A percentile compares a stretch with the other conserved stretches of the same genome.
Conservation (phyloP, 2,888 invertebrate species). For the Auanema freiburgensis region DNA sequence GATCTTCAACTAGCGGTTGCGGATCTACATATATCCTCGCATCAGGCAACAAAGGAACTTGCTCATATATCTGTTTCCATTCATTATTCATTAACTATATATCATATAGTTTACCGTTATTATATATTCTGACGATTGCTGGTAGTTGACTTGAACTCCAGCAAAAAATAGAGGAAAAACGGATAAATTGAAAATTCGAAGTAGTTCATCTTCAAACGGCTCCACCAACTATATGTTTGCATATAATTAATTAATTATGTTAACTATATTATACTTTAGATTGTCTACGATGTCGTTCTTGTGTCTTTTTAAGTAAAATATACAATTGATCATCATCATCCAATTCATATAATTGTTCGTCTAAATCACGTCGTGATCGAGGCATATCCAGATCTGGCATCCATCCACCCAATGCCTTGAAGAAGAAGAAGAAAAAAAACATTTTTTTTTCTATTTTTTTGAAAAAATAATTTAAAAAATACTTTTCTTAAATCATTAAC, state of each 20-base stretch:
- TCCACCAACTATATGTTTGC: not conserved
- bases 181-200: slow-evolving; percentile 38
- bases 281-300: no score
- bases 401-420: slow-evolving; percentile 36
- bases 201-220: slow-evolving; percentile 30
- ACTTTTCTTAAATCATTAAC: no score
- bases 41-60: slow-evolving; percentile 33
- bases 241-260: no score
- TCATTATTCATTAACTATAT: no score
- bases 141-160: slow-evolving; percentile 40
- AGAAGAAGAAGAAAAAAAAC: not conserved
- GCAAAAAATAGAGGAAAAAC: slow-evolving; percentile 41
- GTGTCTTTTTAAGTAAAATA: no score
- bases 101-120: slow-evolving; percentile 27
- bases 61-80: slow-evolving; percentile 33
- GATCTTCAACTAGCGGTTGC: slow-evolving; percentile 11
- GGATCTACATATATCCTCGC: slow-evolving; percentile 22
- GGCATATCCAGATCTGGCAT: slow-evolving; percentile 28
- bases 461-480: not conserved
- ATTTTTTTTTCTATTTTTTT: not conserved
- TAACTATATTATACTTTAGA: no score
- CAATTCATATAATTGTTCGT: slow-evolving; percentile 2
- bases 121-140: slow-evolving; percentile 30
- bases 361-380: slow-evolving; percentile 1
- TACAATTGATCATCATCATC: slow-evolving; percentile 2